These are phyloP conservation scores for Amblyraja radiata DNA, from an alignment of 2,797 vertebrate species.

Conservation along the genomic window DNA sequence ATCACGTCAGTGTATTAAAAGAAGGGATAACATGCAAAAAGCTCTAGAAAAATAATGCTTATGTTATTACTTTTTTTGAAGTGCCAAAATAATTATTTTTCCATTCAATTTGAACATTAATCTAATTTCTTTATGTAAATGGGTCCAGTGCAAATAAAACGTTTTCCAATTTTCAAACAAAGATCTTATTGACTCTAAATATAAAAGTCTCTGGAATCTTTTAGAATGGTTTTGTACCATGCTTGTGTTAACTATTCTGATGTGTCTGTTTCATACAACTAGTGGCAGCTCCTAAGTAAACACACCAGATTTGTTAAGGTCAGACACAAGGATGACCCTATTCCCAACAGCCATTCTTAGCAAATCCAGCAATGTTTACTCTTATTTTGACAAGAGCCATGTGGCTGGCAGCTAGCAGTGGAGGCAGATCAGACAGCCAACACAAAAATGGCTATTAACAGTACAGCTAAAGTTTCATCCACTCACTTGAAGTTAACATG, in stretches of 20 bases:
- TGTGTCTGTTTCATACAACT: background rate
- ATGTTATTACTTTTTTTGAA: too few relatives aligned
- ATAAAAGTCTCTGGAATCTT: background rate
- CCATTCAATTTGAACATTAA: too few relatives aligned
- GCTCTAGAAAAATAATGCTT: too few relatives aligned
- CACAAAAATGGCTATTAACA: background rate
- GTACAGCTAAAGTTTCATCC: background rate
- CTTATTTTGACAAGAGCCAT: background rate
- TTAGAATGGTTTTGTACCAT: background rate
- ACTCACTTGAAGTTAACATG: background rate
- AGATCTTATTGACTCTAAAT: background rate
- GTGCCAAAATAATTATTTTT: too few relatives aligned
- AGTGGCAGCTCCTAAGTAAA: background rate
- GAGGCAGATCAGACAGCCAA: background rate
- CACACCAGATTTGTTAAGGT: background rate
- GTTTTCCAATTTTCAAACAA: background rate
- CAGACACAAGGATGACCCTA: background rate
- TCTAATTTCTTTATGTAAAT: too few relatives aligned
- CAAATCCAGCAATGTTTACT: slow-evolving; percentile 4
- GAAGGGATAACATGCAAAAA: too few relatives aligned
- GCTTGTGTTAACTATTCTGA: background rate
- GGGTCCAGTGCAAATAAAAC: too few relatives aligned
- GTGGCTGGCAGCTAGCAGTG: background rate
- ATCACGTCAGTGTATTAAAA: too few relatives aligned
- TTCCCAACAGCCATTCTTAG: background rate